Evolutionary conservation across 2,888 invertebrate genomes (phyloP), one percentile per base, ranked within the genome.

Genomic region (Micoletzkya japonica): DNA sequence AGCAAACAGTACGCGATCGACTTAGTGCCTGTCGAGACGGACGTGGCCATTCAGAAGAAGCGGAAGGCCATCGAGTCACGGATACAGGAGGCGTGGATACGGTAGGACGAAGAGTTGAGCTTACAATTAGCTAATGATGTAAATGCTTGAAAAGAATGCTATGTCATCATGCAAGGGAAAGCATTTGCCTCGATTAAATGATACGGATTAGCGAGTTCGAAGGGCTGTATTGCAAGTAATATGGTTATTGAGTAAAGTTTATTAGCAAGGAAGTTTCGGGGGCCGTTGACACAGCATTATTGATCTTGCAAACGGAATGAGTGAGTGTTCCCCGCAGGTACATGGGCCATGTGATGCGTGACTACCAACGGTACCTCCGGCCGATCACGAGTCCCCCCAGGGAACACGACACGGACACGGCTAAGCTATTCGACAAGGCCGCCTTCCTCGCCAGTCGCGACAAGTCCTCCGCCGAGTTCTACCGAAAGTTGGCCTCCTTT

Each of bases 81-180:
- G 87, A 96, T 98, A 75, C 96, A 97, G 88, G 97, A 98, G 87
- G 94, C 95, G 4, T 98, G 97, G 87, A 89, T 98, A 36, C 90
- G 93, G 69, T 98, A 39, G 37, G 60, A 24, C 39, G 39, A 39
- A 10, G 7, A 7, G 39, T 17, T 1, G 20, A 2, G 26, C 24
- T 26, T n/a, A n/a, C n/a, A n/a, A n/a, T n/a, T n/a, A n/a, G n/a
- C n/a, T n/a, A n/a, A n/a, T n/a, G n/a, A n/a, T n/a, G n/a, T n/a
- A n/a, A n/a, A n/a, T n/a, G n/a, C n/a, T n/a, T n/a, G n/a, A n/a
- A n/a, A n/a, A n/a, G n/a, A n/a, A n/a, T n/a, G n/a, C n/a, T n/a
- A n/a, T n/a, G n/a, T n/a, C n/a, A n/a, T n/a, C n/a, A n/a, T n/a
- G n/a, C n/a, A n/a, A n/a, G n/a, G n/a, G n/a, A n/a, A n/a, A n/a